phyloP scores from a whole-genome alignment of 1,140 invertebrate genomes.

The Hycleus cichorii region DNA sequence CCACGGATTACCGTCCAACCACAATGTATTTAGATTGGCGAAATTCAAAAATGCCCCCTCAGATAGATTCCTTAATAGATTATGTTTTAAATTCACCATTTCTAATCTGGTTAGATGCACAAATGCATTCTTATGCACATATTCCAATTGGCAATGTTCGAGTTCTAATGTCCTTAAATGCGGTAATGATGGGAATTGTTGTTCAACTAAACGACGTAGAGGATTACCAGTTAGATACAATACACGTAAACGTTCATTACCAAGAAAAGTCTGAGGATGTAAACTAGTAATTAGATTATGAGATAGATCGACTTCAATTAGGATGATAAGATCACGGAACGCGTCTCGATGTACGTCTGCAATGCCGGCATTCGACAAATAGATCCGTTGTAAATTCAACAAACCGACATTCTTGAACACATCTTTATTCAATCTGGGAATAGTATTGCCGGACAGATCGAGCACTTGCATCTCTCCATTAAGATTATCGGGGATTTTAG shows the following conservation, averaged over 20 bases:
- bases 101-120: conserved; percentile 58
- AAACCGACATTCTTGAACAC: conserved; percentile 71
- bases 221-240: conserved; percentile 66
- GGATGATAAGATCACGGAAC: conserved; percentile 76
- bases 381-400: conserved; percentile 76
- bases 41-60: conserved; percentile 58
- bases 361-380: conserved; percentile 65
- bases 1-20: conserved; percentile 82
- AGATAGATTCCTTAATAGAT: conserved; percentile 58
- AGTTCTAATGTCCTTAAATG: conserved; percentile 66
- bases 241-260: conserved; percentile 64
- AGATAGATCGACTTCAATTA: conserved; percentile 78
- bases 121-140: conserved; percentile 65
- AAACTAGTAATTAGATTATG: conserved; percentile 62
- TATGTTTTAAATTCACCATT: conserved; percentile 61
- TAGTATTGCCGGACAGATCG: conserved; percentile 71
- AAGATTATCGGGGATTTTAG: conserved; percentile 62
- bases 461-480: conserved; percentile 80
- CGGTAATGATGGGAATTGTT: conserved; percentile 64
- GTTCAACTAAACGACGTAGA: conserved; percentile 50
- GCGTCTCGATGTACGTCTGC: conserved; percentile 70
- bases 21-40: conserved; percentile 64
- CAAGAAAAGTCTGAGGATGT: conserved; percentile 63
- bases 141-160: conserved; percentile 64
- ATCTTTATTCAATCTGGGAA: conserved; percentile 67